Conservation (phyloP, 2,113 vertebrate genomes). For the Boulengeromyrus knoepffleri region DNA sequence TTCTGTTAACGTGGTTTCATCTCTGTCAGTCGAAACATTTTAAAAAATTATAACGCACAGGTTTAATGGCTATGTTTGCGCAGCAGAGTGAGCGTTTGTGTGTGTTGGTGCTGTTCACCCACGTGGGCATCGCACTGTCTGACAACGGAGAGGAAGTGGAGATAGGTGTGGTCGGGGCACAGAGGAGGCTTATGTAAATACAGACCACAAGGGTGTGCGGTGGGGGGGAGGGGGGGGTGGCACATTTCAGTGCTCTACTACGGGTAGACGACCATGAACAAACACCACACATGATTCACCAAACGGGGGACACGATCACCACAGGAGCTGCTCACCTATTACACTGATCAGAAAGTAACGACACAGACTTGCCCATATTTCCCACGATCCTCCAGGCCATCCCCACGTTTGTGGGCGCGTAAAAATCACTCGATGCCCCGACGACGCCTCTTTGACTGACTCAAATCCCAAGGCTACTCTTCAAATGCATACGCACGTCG, state of each 20-base stretch:
- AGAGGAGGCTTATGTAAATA: not conserved
- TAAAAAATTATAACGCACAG: not conserved
- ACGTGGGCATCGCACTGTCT: not conserved
- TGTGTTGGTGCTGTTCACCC: not conserved
- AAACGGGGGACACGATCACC: not conserved
- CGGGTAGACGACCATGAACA: not conserved
- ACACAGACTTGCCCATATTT: not conserved
- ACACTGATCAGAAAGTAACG: not conserved
- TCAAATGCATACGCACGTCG: not conserved
- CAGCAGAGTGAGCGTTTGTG: not conserved
- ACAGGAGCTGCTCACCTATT: not conserved
- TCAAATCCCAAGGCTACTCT: not conserved
- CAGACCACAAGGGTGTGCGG: not conserved
- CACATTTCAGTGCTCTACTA: not conserved
- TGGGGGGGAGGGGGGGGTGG: not conserved
- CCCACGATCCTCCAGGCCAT: not conserved
- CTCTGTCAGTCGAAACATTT: not conserved
- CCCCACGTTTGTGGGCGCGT: not conserved
- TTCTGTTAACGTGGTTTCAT: not conserved
- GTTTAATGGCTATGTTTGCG: not conserved
- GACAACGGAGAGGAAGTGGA: not conserved
- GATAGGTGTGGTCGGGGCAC: not conserved
- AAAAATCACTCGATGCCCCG: not conserved
- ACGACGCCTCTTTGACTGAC: not conserved
- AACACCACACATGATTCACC: not conserved